Evolutionary conservation across 2,113 vertebrate genomes (phyloP).

Genomic region (Leptobrachium leishanense): DNA sequence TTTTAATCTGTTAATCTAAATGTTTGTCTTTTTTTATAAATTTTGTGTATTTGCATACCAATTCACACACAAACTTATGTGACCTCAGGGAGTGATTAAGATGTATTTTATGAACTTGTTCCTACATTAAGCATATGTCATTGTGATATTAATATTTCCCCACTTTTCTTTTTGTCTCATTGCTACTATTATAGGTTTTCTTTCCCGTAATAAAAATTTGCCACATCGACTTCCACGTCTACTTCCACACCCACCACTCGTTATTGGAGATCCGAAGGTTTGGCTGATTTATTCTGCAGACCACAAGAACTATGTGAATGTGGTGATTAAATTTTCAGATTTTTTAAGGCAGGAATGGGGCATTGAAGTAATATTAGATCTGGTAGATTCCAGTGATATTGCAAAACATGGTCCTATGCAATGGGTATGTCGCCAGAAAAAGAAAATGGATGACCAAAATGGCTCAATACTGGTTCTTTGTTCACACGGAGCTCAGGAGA

Average conservation of each 20-base stretch:
- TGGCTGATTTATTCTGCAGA: constrained; percentile 91
- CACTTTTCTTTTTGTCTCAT: too few species aligned
- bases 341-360: constrained; percentile 86
- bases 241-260: constrained; percentile 29
- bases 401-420: constrained; percentile 76
- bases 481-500: constrained; percentile 84
- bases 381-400: constrained; percentile 77
- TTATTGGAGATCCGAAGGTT: constrained; percentile 62
- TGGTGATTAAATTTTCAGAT: constrained; percentile 87
- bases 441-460: constrained; percentile 68
- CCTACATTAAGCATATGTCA: too few species aligned
- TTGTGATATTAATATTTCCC: too few species aligned
- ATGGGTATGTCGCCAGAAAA: constrained; percentile 86
- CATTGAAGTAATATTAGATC: constrained; percentile 83
- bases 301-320: constrained; percentile 80
- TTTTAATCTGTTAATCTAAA: too few species aligned
- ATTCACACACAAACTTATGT: too few species aligned
- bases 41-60: too few species aligned
- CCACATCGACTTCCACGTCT: not conserved
- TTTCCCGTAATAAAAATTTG: too few species aligned
- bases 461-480: constrained; percentile 90
- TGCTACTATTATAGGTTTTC: too few species aligned
- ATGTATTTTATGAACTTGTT: too few species aligned
- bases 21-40: too few species aligned
- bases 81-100: too few species aligned